phyloP scores from a whole-genome alignment of 2,113 vertebrate genomes.

The Oxygymnocypris stewartii region DNA sequence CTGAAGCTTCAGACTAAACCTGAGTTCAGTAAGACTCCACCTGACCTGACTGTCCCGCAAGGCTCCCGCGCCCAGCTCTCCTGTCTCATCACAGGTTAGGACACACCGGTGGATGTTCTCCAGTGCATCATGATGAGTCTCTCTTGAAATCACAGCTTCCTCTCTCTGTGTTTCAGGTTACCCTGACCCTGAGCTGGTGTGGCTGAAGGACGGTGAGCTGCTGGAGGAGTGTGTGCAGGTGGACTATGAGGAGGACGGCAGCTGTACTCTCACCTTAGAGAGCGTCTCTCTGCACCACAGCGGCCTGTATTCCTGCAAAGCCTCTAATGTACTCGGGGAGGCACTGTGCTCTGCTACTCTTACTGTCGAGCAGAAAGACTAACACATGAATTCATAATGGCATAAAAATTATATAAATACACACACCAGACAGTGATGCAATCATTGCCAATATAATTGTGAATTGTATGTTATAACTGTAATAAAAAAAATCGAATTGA shows the following conservation, averaged over 20 bases:
- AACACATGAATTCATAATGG: background rate
- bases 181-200: conserved; percentile 79
- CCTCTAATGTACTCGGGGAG: conserved; percentile 69
- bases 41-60: conserved; percentile 59
- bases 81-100: conserved; percentile 72
- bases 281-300: conserved; percentile 57
- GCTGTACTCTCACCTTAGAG: conserved; percentile 71
- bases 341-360: conserved; percentile 64
- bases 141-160: background rate
- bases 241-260: conserved; percentile 77
- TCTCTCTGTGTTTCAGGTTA: conserved; percentile 66
- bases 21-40: conserved; percentile 60
- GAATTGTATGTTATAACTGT: background rate
- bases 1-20: conserved; percentile 66
- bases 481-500: background rate
- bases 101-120: conserved; percentile 33
- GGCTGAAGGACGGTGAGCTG: conserved; percentile 68
- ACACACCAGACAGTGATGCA: background rate
- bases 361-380: conserved; percentile 35
- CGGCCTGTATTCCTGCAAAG: conserved; percentile 74
- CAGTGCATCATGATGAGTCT: background rate
- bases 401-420: conserved; percentile 1
- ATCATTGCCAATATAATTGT: background rate
- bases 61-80: conserved; percentile 66
- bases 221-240: conserved; percentile 67